Percentiles rank a stretch among this genome's conserved stretches.
phyloP scores from a whole-genome alignment of 2,797 vertebrate genomes.

The Chaenodraco wilsoni region DNA sequence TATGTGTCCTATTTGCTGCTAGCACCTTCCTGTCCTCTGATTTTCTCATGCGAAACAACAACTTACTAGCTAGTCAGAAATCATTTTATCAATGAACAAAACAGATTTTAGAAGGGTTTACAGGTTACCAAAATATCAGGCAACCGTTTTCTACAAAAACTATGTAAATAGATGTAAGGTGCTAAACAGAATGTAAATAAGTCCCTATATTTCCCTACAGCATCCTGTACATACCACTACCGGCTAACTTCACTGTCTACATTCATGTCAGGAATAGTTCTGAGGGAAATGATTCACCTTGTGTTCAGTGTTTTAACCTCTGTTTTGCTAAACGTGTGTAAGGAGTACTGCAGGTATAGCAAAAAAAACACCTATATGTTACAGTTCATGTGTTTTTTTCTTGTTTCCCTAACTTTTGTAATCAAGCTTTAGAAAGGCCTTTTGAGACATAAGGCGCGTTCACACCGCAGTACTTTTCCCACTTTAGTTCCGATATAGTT shows the following conservation, averaged over 20 bases:
- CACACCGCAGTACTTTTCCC: too few species aligned
- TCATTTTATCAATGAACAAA: neutral
- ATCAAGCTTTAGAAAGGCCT: conserved; percentile 24
- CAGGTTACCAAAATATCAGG: neutral
- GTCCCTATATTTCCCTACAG: neutral
- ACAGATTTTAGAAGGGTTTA: conserved; percentile 4
- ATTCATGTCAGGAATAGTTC: conserved; percentile 15
- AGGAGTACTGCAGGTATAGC: conserved; percentile 8
- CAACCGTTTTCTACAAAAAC: neutral
- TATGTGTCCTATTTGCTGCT: conserved; percentile 8
- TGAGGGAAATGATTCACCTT: conserved; percentile 27
- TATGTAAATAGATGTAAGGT: too few species aligned
- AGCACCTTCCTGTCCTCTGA: conserved; percentile 5
- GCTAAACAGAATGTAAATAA: neutral
- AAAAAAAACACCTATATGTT: neutral
- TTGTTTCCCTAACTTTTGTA: conserved; percentile 13
- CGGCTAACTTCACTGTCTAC: neutral
- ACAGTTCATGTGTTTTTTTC: neutral
- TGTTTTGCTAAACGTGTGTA: conserved; percentile 20
- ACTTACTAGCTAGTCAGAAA: neutral
- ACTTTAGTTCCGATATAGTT: too few species aligned
- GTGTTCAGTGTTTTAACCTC: conserved; percentile 23
- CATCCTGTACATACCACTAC: neutral
- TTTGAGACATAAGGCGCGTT: neutral
- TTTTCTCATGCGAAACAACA: neutral